Conservation (phyloP, 2,797 vertebrate genomes). For the Cetoscarus ocellatus region DNA sequence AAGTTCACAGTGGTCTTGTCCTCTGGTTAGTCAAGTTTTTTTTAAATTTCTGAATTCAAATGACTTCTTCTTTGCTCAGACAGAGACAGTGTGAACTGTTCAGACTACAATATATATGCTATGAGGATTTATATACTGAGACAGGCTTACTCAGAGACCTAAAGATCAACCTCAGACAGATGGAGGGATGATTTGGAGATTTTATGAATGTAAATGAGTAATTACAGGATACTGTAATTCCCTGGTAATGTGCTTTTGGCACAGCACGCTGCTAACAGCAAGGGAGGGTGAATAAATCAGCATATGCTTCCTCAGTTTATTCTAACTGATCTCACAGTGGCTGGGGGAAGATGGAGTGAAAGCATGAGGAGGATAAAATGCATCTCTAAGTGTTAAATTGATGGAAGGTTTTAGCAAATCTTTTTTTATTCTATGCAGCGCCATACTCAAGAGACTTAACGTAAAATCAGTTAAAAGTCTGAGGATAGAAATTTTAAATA, state of each 20-base stretch:
- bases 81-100: not conserved
- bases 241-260: constrained; percentile 52
- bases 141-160: not conserved
- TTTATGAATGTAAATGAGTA: constrained; percentile 44
- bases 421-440: constrained; percentile 12
- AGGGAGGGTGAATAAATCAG: constrained; percentile 52
- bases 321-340: constrained; percentile 37
- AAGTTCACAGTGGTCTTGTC: not conserved
- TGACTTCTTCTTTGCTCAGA: not conserved
- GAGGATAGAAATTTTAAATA: not conserved
- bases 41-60: not conserved
- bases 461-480: not conserved
- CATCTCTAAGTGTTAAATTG: constrained; percentile 25
- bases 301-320: constrained; percentile 33
- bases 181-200: constrained; percentile 3
- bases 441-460: not conserved
- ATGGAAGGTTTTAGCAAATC: constrained; percentile 11
- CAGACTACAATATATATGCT: not conserved
- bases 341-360: not conserved
- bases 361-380: not conserved
- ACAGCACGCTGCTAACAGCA: constrained; percentile 43
- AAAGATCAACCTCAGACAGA: constrained; percentile 4
- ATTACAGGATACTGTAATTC: constrained; percentile 50
- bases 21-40: not conserved
- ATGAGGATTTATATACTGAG: not conserved